These are phyloP conservation scores for Cheilosia impressa DNA, from an alignment of 2,888 invertebrate species.

Conservation along the genomic window DNA sequence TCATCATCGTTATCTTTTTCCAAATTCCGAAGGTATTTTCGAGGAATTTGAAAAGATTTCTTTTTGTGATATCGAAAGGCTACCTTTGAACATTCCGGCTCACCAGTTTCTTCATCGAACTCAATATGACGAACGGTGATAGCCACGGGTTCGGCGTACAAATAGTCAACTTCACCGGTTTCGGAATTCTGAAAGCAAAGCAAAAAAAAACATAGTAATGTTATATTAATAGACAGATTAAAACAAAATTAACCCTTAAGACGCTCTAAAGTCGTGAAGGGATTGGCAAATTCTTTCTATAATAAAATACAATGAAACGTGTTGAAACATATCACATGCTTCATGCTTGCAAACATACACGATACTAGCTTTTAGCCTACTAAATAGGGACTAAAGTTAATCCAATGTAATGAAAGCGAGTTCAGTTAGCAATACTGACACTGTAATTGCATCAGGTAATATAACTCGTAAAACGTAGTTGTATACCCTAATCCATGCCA, in stretches of 20 bases:
- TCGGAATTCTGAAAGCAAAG: conserved; percentile 80
- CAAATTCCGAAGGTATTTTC: conserved; percentile 77
- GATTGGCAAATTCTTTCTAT: too few species aligned
- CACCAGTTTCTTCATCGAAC: conserved; percentile 83
- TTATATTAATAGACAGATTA: neutral
- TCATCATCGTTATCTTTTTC: conserved; percentile 42
- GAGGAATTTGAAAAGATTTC: conserved; percentile 82
- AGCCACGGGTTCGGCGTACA: conserved; percentile 74
- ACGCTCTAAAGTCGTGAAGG: too few species aligned
- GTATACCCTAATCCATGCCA: too few species aligned
- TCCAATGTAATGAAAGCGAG: too few species aligned
- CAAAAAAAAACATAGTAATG: neutral
- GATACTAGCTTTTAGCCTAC: too few species aligned
- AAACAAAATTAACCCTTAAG: neutral
- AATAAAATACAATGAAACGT: too few species aligned
- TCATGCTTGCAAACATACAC: too few species aligned
- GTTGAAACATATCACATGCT: too few species aligned
- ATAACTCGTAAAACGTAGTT: too few species aligned
- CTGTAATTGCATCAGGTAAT: too few species aligned
- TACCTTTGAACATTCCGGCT: conserved; percentile 80
- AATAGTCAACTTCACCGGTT: conserved; percentile 81
- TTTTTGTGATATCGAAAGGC: conserved; percentile 81
- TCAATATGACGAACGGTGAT: conserved; percentile 77
- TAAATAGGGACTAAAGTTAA: too few species aligned
- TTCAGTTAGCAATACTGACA: too few species aligned